Evolutionary conservation across 2,888 invertebrate species (phyloP), one percentile per base, ranked within the genome.

Genomic region (Agelastica alni): DNA sequence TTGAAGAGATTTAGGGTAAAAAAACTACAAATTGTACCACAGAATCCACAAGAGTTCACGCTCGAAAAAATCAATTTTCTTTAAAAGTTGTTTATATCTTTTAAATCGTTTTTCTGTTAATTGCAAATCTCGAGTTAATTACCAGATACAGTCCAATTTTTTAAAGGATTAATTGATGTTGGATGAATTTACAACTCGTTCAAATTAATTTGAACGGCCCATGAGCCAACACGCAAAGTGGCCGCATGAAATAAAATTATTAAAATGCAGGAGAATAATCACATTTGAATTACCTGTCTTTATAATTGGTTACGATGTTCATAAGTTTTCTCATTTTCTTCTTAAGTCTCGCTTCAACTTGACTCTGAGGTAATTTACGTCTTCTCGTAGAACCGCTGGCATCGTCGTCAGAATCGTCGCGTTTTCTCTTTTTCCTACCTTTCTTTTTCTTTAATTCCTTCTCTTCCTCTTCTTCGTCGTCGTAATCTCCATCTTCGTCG

Each of bases 281-380:
- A 30, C 13, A 16, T 13, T 17, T 9, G 12, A 10, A 18, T 36
- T 47, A 89, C 84, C 88, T 88, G 72, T 95, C 95, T 17, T 90
- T 84, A 72, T 93, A 93, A 72, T 91, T 90, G 51, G 94, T 86
- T 10, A 97, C 91, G 65, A 91, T 85, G 71, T 89, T 88, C 83
- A 96, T 89, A 4, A 97, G 82, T 72, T 89, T 93, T 71, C 88
- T 89, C 84, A 95, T 87, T 67, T 88, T 87, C 60, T 86, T 86
- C 68, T 91, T 91, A 59, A 93, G 77, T 65, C 80, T 85, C 18
- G 82, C 81, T 72, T 85, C 79, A 75, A 73, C 78, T 75, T 68
- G 75, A 67, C 62, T 75, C 62, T 57, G 71, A 67, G 66, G 69
- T 62, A 75, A 70, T 77, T 75, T 85, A 26, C 49, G 22, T 22